Base-by-base conservation (phyloP, 2,888 invertebrate species). In the Griposia aprilina region DNA sequence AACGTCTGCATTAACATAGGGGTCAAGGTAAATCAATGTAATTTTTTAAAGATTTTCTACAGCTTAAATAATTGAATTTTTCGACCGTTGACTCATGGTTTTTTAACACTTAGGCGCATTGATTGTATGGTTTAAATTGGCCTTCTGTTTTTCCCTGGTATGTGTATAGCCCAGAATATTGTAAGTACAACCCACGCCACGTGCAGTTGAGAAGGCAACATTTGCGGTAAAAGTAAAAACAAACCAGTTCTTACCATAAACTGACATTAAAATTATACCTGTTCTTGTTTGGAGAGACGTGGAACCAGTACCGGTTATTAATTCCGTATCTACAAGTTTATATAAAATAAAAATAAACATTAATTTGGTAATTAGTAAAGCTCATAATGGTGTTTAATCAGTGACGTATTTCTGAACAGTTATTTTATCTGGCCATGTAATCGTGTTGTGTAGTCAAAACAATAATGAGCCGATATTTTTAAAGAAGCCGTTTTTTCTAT, bases 181-280 rank as follows among this genome's bases (percentile, higher is more conserved):
- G 59, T 59, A 13, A 20, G 17, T 41, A 68, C 55, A 75, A n/a
- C 73, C 62, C 78, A 83, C 80, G 71, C n/a, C n/a, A n/a, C n/a
- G n/a, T 77, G 71, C 50, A 63, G n/a, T 77, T 41, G 66, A 76
- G 72, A 71, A 60, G 59, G 60, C 76, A 71, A 73, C 74, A 73
- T 66, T 81, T 55, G 41, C 60, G 75, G 75, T 85, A 83, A 82
- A 87, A 78, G 77, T 74, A 66, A 74, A 65, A 80, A 65, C 63
- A 63, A 76, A 85, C 85, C 69, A 65, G 85, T 85, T 76, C 30
- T 41, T 45, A 63, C 45, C 48, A 75, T 67, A 81, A 81, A 67
- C 52, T 59, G 65, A 67, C 78, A 76, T 74, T 74, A 59, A 83
- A 74, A 48, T 57, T 0, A 67, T 36, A 74, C 45, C 55, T 48